These are phyloP conservation scores for Physeter macrocephalus DNA, from an alignment of 2,113 vertebrate genomes.

Conservation along the genomic window DNA sequence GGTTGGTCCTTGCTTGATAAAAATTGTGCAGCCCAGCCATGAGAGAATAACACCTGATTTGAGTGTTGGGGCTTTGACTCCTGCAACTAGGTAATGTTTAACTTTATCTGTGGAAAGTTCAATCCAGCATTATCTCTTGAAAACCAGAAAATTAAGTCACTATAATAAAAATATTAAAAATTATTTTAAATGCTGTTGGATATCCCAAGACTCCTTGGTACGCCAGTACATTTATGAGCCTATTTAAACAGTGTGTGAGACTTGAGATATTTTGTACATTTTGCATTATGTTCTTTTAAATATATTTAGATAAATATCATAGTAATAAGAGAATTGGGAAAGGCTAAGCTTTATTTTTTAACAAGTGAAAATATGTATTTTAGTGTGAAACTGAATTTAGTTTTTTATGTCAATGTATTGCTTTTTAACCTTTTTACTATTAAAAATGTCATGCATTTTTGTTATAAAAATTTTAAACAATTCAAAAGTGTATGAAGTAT, in stretches of 20 bases:
- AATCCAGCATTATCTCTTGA: background rate
- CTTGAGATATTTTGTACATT: background rate
- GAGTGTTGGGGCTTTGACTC: background rate
- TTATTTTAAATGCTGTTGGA: background rate
- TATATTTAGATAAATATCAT: background rate
- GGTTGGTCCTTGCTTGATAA: background rate
- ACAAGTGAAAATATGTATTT: background rate
- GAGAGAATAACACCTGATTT: background rate
- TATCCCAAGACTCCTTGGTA: background rate
- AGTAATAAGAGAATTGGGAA: background rate
- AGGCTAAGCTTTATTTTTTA: conserved; percentile 3
- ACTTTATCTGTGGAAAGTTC: background rate
- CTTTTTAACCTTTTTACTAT: conserved; percentile 13
- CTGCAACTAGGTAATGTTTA: background rate
- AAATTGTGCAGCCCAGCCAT: background rate
- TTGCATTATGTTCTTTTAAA: background rate
- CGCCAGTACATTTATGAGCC: background rate
- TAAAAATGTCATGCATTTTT: background rate
- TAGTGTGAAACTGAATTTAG: background rate
- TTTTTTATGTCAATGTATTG: background rate
- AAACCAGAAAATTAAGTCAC: background rate
- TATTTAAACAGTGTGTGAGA: background rate
- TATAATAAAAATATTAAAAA: background rate
- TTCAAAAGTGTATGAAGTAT: conserved; percentile 3
- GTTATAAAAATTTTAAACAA: background rate